Evolutionary conservation across 1,140 invertebrate genomes (phyloP), one percentile per base, ranked within the genome.

Genomic region (Stenopsyche tienmushanensis): DNA sequence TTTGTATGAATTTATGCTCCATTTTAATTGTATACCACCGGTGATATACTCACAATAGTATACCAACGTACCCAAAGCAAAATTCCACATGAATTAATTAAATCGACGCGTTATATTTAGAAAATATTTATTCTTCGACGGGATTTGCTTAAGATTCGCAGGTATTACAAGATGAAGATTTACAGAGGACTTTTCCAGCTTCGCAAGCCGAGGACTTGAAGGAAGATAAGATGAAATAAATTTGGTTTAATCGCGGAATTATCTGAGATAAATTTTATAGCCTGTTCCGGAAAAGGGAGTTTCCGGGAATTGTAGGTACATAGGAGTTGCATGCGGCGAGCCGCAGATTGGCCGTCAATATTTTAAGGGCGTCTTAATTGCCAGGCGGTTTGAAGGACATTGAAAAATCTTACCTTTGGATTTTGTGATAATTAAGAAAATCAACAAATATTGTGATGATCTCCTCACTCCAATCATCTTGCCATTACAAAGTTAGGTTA

Each of bases 321-420:
- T 34, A 7, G 5, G 13, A 34, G 13, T 34, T 13, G 5, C 5
- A 34, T 34, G n/a, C n/a, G n/a, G n/a, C n/a, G n/a, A n/a, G n/a
- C n/a, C n/a, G n/a, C n/a, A n/a, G n/a, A 34, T 34, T 13, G 5
- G 29, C 29, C 29, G 5, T 34, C 29, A 13, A 34, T 34, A 34
- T 34, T 7, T 34, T 7, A 34, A 7, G 29, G 29, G 13, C 13
- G 13, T 7, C 13, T 34, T 34, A 34, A 34, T 34, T 34, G 13
- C 13, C 13, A 34, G 5, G 5, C 5, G 5, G 5, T 34, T 7
- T 34, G 5, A 34, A 34, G 13, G 5, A 34, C 5, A 50, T 50
- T 20, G 7, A 50, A 50, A 50, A 53, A 53, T 53, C 1, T 50
- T 59, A 59, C 55, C 55, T 59, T 59, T 59, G 5, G 55, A 59